phyloP scores from a whole-genome alignment of 2,797 vertebrate genomes.

The Rachycentron canadum region DNA sequence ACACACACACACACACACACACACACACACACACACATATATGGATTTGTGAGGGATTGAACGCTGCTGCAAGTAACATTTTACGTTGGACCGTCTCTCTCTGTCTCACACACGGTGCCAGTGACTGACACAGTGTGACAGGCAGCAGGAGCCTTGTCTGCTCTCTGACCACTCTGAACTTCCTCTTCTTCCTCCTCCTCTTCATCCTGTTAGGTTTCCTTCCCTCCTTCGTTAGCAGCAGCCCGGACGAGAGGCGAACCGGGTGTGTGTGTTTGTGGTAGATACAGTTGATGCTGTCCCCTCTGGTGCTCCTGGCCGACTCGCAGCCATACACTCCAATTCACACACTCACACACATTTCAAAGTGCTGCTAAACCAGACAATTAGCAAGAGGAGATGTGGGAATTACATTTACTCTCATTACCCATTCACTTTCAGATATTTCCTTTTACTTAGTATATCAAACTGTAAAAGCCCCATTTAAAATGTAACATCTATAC shows the following conservation, averaged over 20 bases:
- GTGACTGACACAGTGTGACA: conserved; percentile 77
- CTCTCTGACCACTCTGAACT: conserved; percentile 61
- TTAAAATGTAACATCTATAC: neutral
- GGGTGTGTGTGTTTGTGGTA: neutral
- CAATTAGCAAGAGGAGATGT: conserved; percentile 24
- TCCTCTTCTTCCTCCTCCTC: neutral
- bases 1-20: conserved; percentile 31
- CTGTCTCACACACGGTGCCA: conserved; percentile 5
- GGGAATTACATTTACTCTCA: neutral
- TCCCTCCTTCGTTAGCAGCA: conserved; percentile 3
- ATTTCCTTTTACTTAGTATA: neutral
- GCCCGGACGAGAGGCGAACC: neutral
- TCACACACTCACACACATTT: conserved; percentile 28
- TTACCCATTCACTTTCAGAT: neutral
- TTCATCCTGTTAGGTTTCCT: neutral
- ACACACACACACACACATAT: conserved; percentile 28
- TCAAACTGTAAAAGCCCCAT: neutral
- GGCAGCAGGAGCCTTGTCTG: conserved; percentile 59
- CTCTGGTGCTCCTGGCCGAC: neutral
- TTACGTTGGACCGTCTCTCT: conserved; percentile 38
- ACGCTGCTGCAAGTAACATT: conserved; percentile 63
- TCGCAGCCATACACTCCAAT: neutral
- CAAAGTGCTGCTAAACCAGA: conserved; percentile 27
- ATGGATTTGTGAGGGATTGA: conserved; percentile 43
- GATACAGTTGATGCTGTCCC: neutral